Evolutionary conservation across 2,113 vertebrate species (phyloP), one percentile per base, ranked within the genome.

Genomic region (Mustelus asterias): DNA sequence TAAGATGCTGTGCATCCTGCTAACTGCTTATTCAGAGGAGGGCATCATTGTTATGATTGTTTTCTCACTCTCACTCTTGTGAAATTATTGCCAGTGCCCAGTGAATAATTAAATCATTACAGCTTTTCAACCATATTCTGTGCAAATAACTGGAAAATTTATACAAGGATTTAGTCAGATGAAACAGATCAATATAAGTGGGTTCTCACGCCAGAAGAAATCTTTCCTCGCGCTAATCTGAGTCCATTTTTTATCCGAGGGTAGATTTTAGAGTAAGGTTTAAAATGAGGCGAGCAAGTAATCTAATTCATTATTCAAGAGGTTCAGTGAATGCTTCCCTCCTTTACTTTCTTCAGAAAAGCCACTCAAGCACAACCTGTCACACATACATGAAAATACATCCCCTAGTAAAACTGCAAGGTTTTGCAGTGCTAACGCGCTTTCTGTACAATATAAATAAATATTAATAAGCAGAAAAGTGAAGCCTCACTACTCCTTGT

Each of bases 391-490:
- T 22, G 60, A 96, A 85, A 54, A 95, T 41, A 65, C 44, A 37
- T 93, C 96, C 96, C 95, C 94, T 95, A 95, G 95, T 96, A 96
- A 96, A 97, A 96, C 65, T 96, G 95, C 70, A 95, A 94, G 96
- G 94, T 97, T 96, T 97, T 60, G 85, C 96, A 96, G 95, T 78
- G 96, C 97, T 97, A 97, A 97, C 96, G 96, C 96, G 96, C 86
- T 93, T 72, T 33, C 94, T 95, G 24, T 54, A 95, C 48, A 86
- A 48, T 96, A 97, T 97, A 96, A 97, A 97, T 97, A 97, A 97
- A 97, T 97, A 96, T 95, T 97, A 97, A 97, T 97, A 97, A 97
- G 96, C 96, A 96, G 96, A 96, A 96, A 96, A 96, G 96, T 96
- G 96, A 96, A 96, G 96, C 96, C 1, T 95, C 96, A 97, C 96